A percentile compares a stretch with the other conserved stretches of the same genome.
Conservation (phyloP, 2,888 invertebrate species). For the Orthonychiurus folsomi region DNA sequence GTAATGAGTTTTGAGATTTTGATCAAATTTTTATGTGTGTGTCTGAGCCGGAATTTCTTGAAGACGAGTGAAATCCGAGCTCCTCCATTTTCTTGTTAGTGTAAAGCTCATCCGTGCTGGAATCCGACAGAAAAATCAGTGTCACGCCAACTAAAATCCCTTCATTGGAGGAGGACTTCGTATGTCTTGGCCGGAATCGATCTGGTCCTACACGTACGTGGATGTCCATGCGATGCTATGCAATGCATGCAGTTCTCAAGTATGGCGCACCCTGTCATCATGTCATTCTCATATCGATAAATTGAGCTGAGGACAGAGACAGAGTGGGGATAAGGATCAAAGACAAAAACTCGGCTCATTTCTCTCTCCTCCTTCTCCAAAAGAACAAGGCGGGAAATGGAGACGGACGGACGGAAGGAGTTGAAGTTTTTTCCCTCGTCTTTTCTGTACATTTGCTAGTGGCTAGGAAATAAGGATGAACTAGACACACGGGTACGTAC, state of each 20-base stretch:
- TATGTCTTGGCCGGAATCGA: background rate
- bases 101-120: background rate
- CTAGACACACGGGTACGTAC: no score
- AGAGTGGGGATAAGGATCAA: background rate
- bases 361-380: no score
- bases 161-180: background rate
- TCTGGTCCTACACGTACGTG: no score
- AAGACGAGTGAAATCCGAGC: background rate
- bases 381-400: background rate
- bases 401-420: background rate
- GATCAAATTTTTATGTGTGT: background rate
- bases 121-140: background rate
- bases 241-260: no score
- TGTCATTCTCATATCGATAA: slow-evolving; percentile 1
- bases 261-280: background rate
- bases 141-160: background rate
- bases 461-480: background rate
- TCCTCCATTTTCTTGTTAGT: background rate
- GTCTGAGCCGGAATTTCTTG: background rate
- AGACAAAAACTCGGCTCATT: slow-evolving; percentile 1
- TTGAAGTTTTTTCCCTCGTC: background rate
- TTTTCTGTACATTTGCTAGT: background rate
- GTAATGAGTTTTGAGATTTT: background rate
- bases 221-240: no score
- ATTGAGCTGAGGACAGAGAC: slow-evolving; percentile 1